These are phyloP conservation scores for Spinibarbus caldwelli DNA, from an alignment of 2,797 vertebrate species.

Conservation along the genomic window DNA sequence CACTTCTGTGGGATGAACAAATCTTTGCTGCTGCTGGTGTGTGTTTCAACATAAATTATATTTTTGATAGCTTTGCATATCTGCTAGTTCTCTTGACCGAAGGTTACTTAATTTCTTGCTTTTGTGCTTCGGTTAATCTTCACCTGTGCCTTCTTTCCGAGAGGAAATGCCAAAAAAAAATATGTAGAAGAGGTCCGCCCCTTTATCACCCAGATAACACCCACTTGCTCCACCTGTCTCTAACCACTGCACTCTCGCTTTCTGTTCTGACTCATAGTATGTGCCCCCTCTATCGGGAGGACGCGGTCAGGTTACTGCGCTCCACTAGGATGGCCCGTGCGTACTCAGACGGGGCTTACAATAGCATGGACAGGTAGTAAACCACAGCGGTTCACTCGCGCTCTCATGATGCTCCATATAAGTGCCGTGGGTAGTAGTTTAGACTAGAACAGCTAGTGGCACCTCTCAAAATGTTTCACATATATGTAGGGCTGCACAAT, in stretches of 20 bases:
- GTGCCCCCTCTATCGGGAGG: conserved; percentile 85
- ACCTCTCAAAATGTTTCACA: background rate
- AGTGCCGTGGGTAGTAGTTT: conserved; percentile 31
- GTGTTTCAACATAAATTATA: background rate
- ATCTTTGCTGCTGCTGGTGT: background rate
- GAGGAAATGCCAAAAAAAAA: background rate
- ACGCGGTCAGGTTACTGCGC: conserved; percentile 84
- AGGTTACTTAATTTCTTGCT: conserved; percentile 2
- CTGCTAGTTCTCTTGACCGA: background rate
- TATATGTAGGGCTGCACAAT: background rate
- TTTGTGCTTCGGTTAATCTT: background rate
- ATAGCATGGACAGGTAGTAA: conserved; percentile 83
- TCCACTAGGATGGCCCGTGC: conserved; percentile 79
- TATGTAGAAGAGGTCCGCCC: background rate
- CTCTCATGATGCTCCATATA: background rate
- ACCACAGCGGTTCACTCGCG: background rate
- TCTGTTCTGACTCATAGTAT: conserved; percentile 64
- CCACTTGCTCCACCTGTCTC: background rate
- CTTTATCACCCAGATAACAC: background rate
- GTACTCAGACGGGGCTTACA: conserved; percentile 79
- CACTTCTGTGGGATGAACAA: background rate
- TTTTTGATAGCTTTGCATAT: conserved; percentile 1
- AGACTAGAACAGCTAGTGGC: conserved; percentile 27
- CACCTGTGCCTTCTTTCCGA: background rate
- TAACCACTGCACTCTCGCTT: conserved; percentile 14